phyloP scores from a whole-genome alignment of 2,797 vertebrate species.

The Scleropages formosus region DNA sequence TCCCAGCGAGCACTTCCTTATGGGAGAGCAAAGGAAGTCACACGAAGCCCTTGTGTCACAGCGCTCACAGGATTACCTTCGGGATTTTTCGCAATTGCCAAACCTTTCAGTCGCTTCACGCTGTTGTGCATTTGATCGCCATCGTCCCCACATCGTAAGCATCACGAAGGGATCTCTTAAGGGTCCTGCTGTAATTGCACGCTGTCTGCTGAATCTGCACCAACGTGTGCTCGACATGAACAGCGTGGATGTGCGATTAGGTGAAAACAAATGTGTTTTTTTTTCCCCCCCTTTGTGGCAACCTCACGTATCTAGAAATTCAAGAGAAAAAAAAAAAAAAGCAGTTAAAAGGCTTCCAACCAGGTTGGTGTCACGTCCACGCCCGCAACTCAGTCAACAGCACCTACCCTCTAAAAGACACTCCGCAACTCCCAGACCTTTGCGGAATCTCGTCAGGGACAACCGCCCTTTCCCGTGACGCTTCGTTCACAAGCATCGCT shows the following conservation, averaged over 20 bases:
- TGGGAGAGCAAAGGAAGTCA: no score
- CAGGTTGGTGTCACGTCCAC: no score
- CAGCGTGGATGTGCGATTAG: slow-evolving; percentile 15
- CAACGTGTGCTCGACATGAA: slow-evolving; percentile 1
- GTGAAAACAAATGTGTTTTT: neutral
- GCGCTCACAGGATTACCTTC: no score
- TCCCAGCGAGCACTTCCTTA: no score
- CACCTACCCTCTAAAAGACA: no score
- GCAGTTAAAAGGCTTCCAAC: neutral
- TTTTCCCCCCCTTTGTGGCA: neutral
- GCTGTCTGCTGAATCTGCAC: neutral
- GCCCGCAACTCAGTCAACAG: no score
- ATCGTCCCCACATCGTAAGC: neutral
- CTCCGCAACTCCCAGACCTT: no score
- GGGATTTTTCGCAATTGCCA: no score
- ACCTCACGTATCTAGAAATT: neutral
- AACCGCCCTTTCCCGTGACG: no score
- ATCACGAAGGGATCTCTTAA: neutral
- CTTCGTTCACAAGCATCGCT: no score
- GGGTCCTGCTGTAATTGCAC: neutral
- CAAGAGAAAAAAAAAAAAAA: neutral
- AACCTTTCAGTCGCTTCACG: neutral
- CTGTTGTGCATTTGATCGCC: neutral
- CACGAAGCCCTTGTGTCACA: no score
- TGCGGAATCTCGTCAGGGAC: no score